phyloP scores from a whole-genome alignment of 2,113 vertebrate genomes.

The Pterocles gutturalis region DNA sequence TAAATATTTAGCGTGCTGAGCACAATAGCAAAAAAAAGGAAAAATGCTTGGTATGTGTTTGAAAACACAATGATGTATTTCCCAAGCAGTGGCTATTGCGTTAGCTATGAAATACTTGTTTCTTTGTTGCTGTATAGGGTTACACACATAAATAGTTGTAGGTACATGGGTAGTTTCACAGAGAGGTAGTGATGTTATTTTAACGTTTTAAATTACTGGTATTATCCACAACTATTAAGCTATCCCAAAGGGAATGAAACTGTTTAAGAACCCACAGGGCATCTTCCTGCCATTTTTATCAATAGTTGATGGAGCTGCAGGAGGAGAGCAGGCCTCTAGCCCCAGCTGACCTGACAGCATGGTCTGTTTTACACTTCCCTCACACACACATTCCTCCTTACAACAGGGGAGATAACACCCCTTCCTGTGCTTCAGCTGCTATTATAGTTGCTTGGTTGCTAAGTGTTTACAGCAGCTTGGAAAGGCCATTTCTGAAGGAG shows the following conservation, averaged over 20 bases:
- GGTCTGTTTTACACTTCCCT: not conserved
- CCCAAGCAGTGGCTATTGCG: not conserved
- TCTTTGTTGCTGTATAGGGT: not conserved
- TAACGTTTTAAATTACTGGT: not conserved
- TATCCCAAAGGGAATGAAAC: not conserved
- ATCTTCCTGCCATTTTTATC: not conserved
- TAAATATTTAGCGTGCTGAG: not conserved
- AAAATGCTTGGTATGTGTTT: not conserved
- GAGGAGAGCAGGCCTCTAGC: not conserved
- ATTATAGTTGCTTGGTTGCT: not conserved
- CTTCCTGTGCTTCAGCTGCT: not conserved
- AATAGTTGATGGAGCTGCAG: not conserved
- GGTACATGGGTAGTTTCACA: not conserved
- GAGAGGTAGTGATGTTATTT: not conserved
- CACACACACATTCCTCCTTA: not conserved
- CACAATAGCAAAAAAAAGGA: not conserved
- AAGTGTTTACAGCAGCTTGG: not conserved
- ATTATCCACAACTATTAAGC: not conserved
- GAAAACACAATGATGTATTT: not conserved
- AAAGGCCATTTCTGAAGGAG: not conserved
- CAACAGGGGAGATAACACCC: too few relatives aligned
- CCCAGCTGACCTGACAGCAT: accelerated
- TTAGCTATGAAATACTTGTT: not conserved
- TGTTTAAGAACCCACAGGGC: not conserved
- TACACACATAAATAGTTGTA: not conserved